phyloP scores from a whole-genome alignment of 2,113 vertebrate genomes.

The Serilophus lunatus region DNA sequence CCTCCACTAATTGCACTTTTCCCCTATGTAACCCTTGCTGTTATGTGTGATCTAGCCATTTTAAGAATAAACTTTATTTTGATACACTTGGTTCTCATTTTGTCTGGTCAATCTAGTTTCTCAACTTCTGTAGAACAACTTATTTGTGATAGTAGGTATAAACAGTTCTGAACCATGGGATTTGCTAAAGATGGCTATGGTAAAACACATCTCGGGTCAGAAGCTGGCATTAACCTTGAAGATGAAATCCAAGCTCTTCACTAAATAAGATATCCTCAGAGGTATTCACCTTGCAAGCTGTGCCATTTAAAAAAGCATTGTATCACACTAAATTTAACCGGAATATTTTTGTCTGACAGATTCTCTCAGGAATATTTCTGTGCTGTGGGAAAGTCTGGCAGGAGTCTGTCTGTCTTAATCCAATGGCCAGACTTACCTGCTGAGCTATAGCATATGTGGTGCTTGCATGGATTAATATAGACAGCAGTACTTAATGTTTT shows the following conservation, averaged over 20 bases:
- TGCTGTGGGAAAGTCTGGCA: not conserved
- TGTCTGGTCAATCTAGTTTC: not conserved
- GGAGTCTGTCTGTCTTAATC: not conserved
- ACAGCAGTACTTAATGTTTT: not conserved
- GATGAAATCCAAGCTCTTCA: not conserved
- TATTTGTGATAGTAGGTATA: not conserved
- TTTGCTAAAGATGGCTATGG: not conserved
- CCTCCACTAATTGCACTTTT: constrained; percentile 18
- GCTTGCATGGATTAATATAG: not conserved
- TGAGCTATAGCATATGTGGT: not conserved
- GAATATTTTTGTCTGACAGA: not conserved
- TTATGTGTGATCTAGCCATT: constrained; percentile 35
- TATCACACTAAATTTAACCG: not conserved
- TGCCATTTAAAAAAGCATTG: not conserved
- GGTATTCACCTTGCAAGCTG: not conserved
- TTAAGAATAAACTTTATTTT: constrained; percentile 73
- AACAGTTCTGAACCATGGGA: not conserved
- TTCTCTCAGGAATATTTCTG: not conserved
- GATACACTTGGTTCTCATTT: constrained; percentile 21
- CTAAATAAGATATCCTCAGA: not conserved
- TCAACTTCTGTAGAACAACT: not conserved
- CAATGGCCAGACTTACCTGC: not conserved
- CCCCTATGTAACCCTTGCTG: constrained; percentile 24
- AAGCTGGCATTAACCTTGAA: not conserved
- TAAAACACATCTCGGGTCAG: not conserved